These are phyloP conservation scores for Chloroceryle amazona DNA, from an alignment of 2,797 vertebrate species.

Conservation along the genomic window DNA sequence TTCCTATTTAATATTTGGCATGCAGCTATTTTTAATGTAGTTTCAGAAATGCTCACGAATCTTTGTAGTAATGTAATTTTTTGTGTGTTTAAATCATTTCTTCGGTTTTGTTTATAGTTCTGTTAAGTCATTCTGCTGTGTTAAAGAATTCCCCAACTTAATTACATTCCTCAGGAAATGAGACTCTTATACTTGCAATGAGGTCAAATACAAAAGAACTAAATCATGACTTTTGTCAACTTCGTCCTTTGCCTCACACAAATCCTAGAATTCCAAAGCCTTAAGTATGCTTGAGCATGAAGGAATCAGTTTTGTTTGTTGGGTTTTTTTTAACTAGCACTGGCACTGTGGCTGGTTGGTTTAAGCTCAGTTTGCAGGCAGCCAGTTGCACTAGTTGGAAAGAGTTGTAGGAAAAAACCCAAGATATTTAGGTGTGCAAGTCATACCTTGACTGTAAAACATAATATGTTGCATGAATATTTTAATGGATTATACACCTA, in stretches of 20 bases:
- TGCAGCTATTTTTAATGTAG: background rate
- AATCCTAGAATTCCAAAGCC: background rate
- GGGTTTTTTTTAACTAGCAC: background rate
- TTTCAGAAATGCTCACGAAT: background rate
- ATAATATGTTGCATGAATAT: background rate
- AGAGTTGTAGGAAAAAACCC: background rate
- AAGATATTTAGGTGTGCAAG: background rate
- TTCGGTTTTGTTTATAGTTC: background rate
- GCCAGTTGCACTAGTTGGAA: background rate
- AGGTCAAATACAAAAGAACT: background rate
- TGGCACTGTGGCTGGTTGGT: background rate
- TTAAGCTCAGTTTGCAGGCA: background rate
- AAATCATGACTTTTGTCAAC: background rate
- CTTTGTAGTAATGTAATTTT: background rate
- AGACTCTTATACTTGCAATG: background rate
- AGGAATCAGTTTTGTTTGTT: background rate
- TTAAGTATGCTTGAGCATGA: background rate
- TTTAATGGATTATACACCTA: background rate
- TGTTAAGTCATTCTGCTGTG: background rate
- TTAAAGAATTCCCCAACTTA: conserved; percentile 1
- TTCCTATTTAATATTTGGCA: background rate
- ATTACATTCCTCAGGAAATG: conserved; percentile 34
- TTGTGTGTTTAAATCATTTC: background rate
- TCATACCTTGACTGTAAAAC: background rate
- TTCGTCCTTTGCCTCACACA: background rate